A percentile compares a stretch with the other conserved stretches of the same genome.
Evolutionary conservation across 2,888 invertebrate genomes (phyloP).

Genomic region (Eilema caniola): DNA sequence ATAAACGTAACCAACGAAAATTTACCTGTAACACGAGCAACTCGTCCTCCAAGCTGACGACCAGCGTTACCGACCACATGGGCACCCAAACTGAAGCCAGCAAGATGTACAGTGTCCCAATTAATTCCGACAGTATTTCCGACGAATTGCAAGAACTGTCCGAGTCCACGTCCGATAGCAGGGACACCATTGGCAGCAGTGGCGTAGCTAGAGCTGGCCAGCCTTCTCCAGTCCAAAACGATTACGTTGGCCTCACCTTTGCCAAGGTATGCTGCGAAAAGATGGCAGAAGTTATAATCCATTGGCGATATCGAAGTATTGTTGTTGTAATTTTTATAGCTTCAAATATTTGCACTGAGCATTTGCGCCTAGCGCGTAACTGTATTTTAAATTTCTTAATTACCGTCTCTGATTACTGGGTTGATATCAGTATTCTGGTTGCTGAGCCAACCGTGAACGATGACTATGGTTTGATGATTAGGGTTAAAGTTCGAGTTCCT

Average conservation of each 20-base stretch:
- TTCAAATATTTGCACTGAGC: too few relatives aligned
- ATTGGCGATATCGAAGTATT: too few relatives aligned
- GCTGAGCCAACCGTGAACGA: conserved; percentile 66
- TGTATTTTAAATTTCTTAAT: neutral
- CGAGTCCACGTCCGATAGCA: conserved; percentile 65
- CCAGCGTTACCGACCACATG: conserved; percentile 76
- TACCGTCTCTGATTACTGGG: conserved; percentile 65
- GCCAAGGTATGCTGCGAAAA: conserved; percentile 57
- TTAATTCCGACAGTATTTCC: conserved; percentile 56
- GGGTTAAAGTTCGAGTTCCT: conserved; percentile 64
- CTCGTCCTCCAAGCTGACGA: conserved; percentile 59
- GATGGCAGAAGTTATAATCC: neutral
- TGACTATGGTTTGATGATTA: conserved; percentile 49
- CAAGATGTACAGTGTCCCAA: conserved; percentile 63
- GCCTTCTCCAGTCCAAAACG: conserved; percentile 68
- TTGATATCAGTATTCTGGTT: conserved; percentile 62
- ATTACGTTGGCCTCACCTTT: conserved; percentile 67
- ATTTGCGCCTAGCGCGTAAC: too few relatives aligned
- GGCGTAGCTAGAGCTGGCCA: conserved; percentile 55
- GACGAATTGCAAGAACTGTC: conserved; percentile 68
- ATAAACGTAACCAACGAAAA: neutral
- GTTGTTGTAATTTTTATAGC: too few relatives aligned
- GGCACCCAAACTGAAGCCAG: conserved; percentile 78
- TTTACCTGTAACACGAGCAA: conserved; percentile 68
- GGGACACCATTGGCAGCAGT: conserved; percentile 65